Conservation (phyloP, 2,113 vertebrate genomes). For the Glaucomys volans region DNA sequence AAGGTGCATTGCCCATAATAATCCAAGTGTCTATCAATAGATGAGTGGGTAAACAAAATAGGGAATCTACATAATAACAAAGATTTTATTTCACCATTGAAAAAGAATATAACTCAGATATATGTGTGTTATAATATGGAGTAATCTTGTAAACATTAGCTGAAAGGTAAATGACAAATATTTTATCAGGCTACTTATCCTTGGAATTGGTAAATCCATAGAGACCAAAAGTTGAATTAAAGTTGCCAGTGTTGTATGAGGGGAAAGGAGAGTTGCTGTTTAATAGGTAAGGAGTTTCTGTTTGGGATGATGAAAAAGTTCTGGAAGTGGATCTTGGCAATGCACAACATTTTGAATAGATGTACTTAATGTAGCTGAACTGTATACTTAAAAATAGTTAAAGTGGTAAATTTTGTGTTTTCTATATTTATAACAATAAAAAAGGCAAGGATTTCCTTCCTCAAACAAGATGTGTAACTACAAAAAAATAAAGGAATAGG, state of each 20-base stretch:
- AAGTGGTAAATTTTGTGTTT: neutral
- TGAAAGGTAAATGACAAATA: neutral
- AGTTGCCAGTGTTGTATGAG: fast-evolving
- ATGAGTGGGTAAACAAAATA: neutral
- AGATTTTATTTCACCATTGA: neutral
- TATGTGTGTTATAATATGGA: neutral
- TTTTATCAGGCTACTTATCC: neutral
- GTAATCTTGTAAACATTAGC: neutral
- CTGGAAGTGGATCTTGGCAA: neutral
- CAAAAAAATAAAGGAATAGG: neutral
- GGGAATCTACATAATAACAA: neutral
- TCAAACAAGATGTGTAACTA: neutral
- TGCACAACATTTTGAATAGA: neutral
- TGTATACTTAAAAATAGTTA: neutral
- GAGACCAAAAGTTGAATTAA: neutral
- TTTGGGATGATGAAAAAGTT: neutral
- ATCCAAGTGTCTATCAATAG: neutral
- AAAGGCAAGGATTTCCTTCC: constrained; percentile 1
- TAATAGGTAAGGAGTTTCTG: neutral
- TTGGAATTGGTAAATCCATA: neutral
- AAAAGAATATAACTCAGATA: neutral
- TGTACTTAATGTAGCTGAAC: neutral
- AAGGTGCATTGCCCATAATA: neutral
- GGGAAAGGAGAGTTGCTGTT: neutral
- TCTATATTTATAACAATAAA: neutral